A percentile compares a stretch with the other conserved stretches of the same genome.
Conservation (phyloP, 2,113 vertebrate species). For the Psammodynastes pulverulentus region DNA sequence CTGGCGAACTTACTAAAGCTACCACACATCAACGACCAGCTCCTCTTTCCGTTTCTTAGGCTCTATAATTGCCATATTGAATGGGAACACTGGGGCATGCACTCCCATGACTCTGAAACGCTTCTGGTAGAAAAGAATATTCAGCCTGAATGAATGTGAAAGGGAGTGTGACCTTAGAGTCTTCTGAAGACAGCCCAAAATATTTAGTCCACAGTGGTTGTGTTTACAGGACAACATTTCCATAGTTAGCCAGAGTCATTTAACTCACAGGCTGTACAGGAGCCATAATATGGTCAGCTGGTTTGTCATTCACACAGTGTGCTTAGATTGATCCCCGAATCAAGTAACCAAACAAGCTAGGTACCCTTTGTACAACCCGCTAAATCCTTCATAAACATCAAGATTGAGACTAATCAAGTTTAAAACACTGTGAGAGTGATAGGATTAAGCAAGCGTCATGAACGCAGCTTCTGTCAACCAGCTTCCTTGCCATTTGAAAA, state of each 20-base stretch:
- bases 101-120: neutral
- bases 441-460: neutral
- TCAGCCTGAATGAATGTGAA: neutral
- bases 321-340: neutral
- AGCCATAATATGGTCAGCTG: neutral
- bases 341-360: neutral
- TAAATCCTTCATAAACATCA: neutral
- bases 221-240: neutral
- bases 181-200: neutral
- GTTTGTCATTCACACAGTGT: neutral
- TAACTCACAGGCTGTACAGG: neutral
- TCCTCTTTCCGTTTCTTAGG: neutral
- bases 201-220: neutral
- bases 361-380: neutral
- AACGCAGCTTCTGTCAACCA: neutral
- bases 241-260: neutral
- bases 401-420: neutral
- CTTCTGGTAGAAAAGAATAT: neutral
- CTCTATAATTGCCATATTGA: too few relatives aligned
- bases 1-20: neutral
- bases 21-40: neutral
- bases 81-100: neutral
- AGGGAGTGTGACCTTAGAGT: neutral
- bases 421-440: neutral
- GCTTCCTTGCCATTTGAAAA: neutral